Evolutionary conservation across 2,113 vertebrate species (phyloP).

Genomic region (Plecotus auritus): DNA sequence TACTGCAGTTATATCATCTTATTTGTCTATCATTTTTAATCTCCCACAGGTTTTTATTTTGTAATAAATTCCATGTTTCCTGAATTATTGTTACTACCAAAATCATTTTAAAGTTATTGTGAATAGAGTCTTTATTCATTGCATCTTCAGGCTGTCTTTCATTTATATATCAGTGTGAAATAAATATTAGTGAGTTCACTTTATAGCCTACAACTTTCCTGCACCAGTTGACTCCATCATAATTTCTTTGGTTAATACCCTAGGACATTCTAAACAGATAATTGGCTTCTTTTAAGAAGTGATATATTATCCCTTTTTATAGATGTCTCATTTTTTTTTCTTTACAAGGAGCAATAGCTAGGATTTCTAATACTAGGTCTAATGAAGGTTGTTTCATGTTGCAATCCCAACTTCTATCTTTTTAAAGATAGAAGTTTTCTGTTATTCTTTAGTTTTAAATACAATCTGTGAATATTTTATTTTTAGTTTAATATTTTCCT

Average conservation of each 20-base stretch:
- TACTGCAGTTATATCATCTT: not conserved
- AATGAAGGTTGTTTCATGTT: not conserved
- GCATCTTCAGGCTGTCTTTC: not conserved
- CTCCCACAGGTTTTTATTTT: not conserved
- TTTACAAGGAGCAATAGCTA: not conserved
- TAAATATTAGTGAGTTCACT: not conserved
- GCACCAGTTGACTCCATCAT: not conserved
- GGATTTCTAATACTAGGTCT: not conserved
- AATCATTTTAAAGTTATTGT: conserved; percentile 30
- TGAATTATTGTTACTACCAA: conserved; percentile 4
- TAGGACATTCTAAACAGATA: not conserved
- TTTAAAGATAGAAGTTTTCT: not conserved
- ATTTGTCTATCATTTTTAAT: conserved; percentile 6
- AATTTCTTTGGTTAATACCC: conserved; percentile 7
- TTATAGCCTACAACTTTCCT: not conserved
- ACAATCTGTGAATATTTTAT: not conserved
- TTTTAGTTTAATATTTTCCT: conserved; percentile 31
- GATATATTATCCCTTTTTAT: not conserved
- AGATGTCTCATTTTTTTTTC: not conserved
- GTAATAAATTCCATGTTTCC: not conserved
- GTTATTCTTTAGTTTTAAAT: not conserved
- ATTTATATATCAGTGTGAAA: conserved; percentile 12
- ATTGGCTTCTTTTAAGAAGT: not conserved
- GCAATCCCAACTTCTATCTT: not conserved
- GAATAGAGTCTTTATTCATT: not conserved